Evolutionary conservation across 2,888 invertebrate species (phyloP), one percentile per base, ranked within the genome.

Genomic region (Cataglyphis rosenhaueri): DNA sequence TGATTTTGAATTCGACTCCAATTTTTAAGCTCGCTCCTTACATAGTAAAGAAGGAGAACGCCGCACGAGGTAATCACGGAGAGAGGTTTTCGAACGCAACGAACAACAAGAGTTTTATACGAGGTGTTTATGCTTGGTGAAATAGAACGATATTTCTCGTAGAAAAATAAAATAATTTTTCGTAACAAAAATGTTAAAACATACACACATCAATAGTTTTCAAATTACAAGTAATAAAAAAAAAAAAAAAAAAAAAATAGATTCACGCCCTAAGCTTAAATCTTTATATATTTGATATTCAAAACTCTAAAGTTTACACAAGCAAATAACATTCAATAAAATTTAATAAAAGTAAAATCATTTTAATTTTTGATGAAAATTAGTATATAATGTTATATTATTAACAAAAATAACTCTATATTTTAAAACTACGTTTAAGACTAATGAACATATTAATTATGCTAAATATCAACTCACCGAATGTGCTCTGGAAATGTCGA

Each of bases 21-120:
- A 78, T 78, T 76, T 52, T 78, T 78, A 79, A 70, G 71, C 44
- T 59, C 78, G 29, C 25, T 52, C 59, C 78, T 70, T 76, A 75
- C 48, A 59, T 41, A 25, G 55, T n/a, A 3, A 21, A 32, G 38
- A 18, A 48, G 32, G 44, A 52, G 38, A 12, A 38, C n/a, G 55
- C n/a, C 65, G 41, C 76, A 48, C n/a, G 12, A 70, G 44, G 44
- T 79, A 79, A 79, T 79, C 78, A 70, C 44, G 59, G 12, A 79
- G 44, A 79, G 70, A 79, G 59, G 65, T 78, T 78, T 70, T 32
- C 32, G 32, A 78, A 70, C 44, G 59, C 78, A 59, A 70, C 44
- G 35, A 35, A 70, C 78, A 59, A 70, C 44, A 59, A 21, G 8
- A 59, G 78, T 44, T 44, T 32, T 57, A 15, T 21, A 41, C 68